Conservation (phyloP, 1,140 invertebrate genomes). For the Bombus sibiricus region DNA sequence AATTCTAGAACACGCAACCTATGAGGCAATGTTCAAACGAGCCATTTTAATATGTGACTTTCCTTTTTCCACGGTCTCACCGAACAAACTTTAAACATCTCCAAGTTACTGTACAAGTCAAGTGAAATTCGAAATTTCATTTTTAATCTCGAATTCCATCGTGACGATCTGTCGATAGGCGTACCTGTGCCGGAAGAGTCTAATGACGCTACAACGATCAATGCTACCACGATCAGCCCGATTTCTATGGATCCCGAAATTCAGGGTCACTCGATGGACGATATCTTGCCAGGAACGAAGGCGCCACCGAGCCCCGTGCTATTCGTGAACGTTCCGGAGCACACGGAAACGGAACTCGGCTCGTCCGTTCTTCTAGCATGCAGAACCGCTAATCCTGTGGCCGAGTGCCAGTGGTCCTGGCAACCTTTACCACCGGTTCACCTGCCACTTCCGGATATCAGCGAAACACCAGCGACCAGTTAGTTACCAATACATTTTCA, state of each 20-base stretch:
- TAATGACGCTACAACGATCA: conserved; percentile 51
- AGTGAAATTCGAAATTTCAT: neutral
- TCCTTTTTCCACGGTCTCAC: conserved; percentile 6
- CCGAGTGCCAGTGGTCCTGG: conserved; percentile 81
- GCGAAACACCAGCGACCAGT: conserved; percentile 61
- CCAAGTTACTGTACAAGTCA: no score
- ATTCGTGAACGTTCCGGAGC: conserved; percentile 75
- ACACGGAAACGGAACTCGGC: conserved; percentile 76
- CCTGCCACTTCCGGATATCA: conserved; percentile 78
- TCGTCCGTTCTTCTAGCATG: conserved; percentile 77
- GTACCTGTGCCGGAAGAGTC: conserved; percentile 63
- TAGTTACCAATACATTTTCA: conserved; percentile 14
- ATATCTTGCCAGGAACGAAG: conserved; percentile 71
- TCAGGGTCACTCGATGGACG: conserved; percentile 73
- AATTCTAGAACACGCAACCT: neutral
- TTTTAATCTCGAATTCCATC: neutral
- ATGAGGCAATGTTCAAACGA: neutral
- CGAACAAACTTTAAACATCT: neutral
- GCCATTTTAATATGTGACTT: neutral
- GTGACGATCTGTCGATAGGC: conserved; percentile 42
- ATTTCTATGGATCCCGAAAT: conserved; percentile 50
- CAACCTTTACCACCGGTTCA: conserved; percentile 76
- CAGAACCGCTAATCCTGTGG: conserved; percentile 75
- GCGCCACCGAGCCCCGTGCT: conserved; percentile 59
- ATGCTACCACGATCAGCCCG: conserved; percentile 42